Evolutionary conservation across 2,797 vertebrate species (phyloP).

Genomic region (Glyptemys insculpta): DNA sequence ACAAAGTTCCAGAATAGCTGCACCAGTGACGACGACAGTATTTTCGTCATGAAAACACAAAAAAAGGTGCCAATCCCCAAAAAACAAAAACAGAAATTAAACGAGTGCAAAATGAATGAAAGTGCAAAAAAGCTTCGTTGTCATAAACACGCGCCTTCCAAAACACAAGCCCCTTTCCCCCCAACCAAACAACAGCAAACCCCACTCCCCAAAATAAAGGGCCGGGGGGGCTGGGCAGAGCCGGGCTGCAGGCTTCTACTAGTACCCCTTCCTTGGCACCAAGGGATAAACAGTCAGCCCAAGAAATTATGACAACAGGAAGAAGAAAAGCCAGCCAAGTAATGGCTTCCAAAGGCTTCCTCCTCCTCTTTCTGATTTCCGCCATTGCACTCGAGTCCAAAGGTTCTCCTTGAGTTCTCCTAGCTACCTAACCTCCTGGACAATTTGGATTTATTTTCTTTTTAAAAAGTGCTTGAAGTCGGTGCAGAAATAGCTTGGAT

Average conservation of each 20-base stretch:
- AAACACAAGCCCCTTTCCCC: not conserved
- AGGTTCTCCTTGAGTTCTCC: not conserved
- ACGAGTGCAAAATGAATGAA: constrained; percentile 79
- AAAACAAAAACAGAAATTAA: constrained; percentile 35
- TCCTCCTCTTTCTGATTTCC: not conserved
- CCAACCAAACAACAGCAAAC: accelerated
- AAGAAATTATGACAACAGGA: not conserved
- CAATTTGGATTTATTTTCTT: not conserved
- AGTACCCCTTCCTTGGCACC: not conserved
- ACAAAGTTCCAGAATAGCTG: constrained; percentile 68
- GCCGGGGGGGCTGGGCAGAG: not conserved
- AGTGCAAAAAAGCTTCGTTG: constrained; percentile 79
- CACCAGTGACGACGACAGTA: constrained; percentile 69
- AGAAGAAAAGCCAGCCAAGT: not conserved
- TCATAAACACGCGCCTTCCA: constrained; percentile 34
- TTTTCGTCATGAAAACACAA: constrained; percentile 73
- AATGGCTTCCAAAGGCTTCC: not conserved
- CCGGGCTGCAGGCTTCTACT: not conserved
- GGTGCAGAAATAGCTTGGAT: not conserved
- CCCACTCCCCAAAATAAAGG: constrained; percentile 9
- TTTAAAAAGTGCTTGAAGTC: constrained; percentile 11
- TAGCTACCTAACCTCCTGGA: not conserved
- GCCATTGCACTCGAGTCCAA: not conserved
- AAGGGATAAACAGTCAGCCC: not conserved
- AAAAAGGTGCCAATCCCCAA: constrained; percentile 64